Conservation (phyloP, 2,888 invertebrate species). For the Philereme transversata region DNA sequence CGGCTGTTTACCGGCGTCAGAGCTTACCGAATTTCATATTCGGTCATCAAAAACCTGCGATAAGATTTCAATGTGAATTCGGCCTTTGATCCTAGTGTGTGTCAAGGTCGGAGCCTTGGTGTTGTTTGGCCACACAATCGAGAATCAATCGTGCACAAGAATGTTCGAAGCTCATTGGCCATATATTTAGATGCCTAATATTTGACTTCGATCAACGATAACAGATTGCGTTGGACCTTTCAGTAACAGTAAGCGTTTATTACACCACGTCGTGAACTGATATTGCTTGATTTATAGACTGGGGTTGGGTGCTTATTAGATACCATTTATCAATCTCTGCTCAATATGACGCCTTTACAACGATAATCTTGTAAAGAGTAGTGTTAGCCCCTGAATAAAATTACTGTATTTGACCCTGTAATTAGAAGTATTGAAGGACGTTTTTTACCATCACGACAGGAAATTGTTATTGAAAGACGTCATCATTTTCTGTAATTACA, state of each 20-base stretch:
- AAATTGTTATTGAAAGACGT: slow-evolving; percentile 30
- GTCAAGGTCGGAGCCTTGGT: slow-evolving; percentile 64
- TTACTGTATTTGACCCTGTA: slow-evolving; percentile 15
- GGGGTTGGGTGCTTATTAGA: slow-evolving; percentile 15
- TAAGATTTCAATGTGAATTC: too few species aligned
- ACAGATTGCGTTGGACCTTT: slow-evolving; percentile 15
- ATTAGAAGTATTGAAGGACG: slow-evolving; percentile 10
- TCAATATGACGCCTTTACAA: slow-evolving; percentile 1
- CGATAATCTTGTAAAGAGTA: too few species aligned
- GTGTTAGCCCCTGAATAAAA: slow-evolving; percentile 3
- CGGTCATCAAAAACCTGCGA: too few species aligned
- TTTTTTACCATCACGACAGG: slow-evolving; percentile 26
- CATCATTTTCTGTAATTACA: slow-evolving; percentile 33
- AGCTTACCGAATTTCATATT: too few species aligned
- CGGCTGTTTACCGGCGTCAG: too few species aligned
- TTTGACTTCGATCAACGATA: slow-evolving; percentile 11
- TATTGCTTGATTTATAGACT: slow-evolving; percentile 18
- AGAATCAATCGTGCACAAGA: slow-evolving; percentile 51
- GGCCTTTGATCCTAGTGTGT: slow-evolving; percentile 52
- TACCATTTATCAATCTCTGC: slow-evolving; percentile 13
- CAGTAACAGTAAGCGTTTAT: slow-evolving; percentile 1
- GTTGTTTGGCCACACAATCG: slow-evolving; percentile 54
- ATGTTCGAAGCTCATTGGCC: slow-evolving; percentile 25
- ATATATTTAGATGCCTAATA: slow-evolving; percentile 9
- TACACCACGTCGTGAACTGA: not conserved